Evolutionary conservation across 2,888 invertebrate species (phyloP).

Genomic region (Hirtodrosophila confusa): DNA sequence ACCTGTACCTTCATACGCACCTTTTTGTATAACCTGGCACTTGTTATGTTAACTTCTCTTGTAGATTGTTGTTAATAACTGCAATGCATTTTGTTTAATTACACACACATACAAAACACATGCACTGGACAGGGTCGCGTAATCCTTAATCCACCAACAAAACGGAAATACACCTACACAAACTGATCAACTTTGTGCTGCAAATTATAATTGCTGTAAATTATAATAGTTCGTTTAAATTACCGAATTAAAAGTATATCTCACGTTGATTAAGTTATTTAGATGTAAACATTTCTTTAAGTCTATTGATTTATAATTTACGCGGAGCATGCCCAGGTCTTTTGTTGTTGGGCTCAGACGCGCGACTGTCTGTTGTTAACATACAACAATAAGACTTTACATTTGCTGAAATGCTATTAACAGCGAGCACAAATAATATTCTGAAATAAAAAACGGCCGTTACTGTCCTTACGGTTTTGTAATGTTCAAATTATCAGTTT

Average conservation of each 20-base stretch:
- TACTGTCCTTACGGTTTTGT: too few relatives aligned
- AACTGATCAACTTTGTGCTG: background rate
- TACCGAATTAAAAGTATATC: background rate
- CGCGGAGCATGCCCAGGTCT: slow-evolving; percentile 3
- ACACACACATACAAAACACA: slow-evolving; percentile 1
- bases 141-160: slow-evolving; percentile 39
- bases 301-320: slow-evolving; percentile 20
- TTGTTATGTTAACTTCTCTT: slow-evolving; percentile 18
- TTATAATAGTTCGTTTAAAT: background rate
- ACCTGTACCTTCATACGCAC: slow-evolving; percentile 35
- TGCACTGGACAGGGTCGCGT: slow-evolving; percentile 18
- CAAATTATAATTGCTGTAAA: background rate
- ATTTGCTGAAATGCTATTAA: background rate
- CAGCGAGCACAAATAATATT: too few relatives aligned
- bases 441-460: too few relatives aligned
- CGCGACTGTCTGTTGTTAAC: too few relatives aligned
- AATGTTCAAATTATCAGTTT: too few relatives aligned
- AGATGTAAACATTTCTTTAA: slow-evolving; percentile 43
- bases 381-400: background rate
- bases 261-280: slow-evolving; percentile 11
- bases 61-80: slow-evolving; percentile 6
- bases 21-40: slow-evolving; percentile 28
- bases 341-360: slow-evolving; percentile 17
- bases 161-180: background rate
- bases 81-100: slow-evolving; percentile 24